These are phyloP conservation scores for Danio albolineatus DNA, from an alignment of 2,797 vertebrate genomes.

Conservation along the genomic window DNA sequence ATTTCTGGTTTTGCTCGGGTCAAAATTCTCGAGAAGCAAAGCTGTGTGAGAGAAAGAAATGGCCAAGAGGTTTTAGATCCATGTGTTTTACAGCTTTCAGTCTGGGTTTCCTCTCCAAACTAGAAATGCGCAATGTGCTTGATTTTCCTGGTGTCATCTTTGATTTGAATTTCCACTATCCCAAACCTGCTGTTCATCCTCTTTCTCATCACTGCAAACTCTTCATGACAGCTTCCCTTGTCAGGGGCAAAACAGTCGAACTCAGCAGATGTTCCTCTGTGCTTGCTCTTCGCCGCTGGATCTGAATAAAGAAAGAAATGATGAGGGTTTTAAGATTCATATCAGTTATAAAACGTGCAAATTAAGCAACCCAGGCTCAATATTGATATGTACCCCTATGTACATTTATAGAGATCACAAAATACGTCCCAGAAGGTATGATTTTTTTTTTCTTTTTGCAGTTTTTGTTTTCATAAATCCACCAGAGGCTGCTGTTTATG, in stretches of 20 bases:
- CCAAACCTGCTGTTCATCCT: conserved; percentile 54
- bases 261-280: conserved; percentile 63
- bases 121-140: conserved; percentile 2
- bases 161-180: conserved; percentile 47
- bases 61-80: not conserved
- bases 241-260: conserved; percentile 52
- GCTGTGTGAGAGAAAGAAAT: not conserved
- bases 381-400: too few relatives aligned
- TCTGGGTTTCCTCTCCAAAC: conserved; percentile 24
- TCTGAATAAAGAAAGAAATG: conserved; percentile 55
- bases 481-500: too few relatives aligned
- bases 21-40: not conserved
- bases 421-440: too few relatives aligned
- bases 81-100: conserved; percentile 3
- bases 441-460: too few relatives aligned
- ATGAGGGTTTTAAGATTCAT: conserved; percentile 51
- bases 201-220: conserved; percentile 55
- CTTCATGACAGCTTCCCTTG: conserved; percentile 56
- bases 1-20: not conserved
- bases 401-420: too few relatives aligned
- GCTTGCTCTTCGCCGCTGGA: conserved; percentile 32
- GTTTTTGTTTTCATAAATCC: too few relatives aligned
- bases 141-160: conserved; percentile 50
- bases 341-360: not conserved
- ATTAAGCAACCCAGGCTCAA: not conserved